Base-by-base conservation (phyloP, 1,140 invertebrate genomes). In the Neodiprion fabricii region DNA sequence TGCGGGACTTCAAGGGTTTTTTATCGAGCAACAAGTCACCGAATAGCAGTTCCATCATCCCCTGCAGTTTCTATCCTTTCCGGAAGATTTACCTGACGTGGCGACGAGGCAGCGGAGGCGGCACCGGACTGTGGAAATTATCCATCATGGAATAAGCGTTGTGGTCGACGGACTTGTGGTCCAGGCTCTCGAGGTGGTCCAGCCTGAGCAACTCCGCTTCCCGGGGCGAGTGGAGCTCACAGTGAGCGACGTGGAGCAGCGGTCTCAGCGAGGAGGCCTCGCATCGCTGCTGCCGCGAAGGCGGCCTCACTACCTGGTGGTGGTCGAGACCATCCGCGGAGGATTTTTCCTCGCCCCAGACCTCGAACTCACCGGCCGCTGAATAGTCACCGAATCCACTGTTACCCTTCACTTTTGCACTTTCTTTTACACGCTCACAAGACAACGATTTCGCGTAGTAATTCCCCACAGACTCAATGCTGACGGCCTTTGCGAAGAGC, bases 331-430 rank as follows among this genome's bases (percentile, higher is more conserved):
- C 86, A 85, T 87, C 86, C 81, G 86, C 73, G 70, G 82, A 75
- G 75, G 80, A 80, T 71, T 85, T 83, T 70, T 88, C 87, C 76
- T 89, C 87, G 70, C 84, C 86, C 87, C 87, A 88, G 77, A 89
- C 85, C 75, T 88, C 87, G 77, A 89, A 87, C 81, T 89, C 87
- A 70, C 87, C 86, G 78, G 85, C 86, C 78, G 87, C 87, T 77
- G 87, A 87, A 72, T 89, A 89, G 74, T 89, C 87, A 76, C 85
- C 86, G 81, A 85, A 89, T 77, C 86, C 86, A 79, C 86, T 83
- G 84, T 86, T 87, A 76, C 85, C 86, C 86, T 87, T 87, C 86
- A 87, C 85, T 83, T 85, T 87, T 85, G 82, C 85, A 83, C 82
- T 47, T 69, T 69, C 47, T 47, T 47, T 69, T 12, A 47, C 68